Percentiles rank a stretch among this genome's conserved stretches.
Evolutionary conservation across 2,113 vertebrate genomes (phyloP).

Genomic region (Nesogale talazaci): DNA sequence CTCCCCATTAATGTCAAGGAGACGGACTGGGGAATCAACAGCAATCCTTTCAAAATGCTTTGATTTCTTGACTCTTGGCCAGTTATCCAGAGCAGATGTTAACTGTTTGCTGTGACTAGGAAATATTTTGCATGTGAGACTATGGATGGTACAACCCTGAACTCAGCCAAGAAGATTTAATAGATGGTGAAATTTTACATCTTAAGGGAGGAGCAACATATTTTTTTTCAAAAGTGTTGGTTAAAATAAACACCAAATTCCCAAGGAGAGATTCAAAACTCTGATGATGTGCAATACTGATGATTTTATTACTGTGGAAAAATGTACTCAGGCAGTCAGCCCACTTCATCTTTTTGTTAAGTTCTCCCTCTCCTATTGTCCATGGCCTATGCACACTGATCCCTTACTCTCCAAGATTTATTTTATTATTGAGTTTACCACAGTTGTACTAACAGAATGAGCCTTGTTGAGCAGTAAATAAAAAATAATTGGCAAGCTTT

Average conservation of each 20-base stretch:
- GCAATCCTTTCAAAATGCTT: conserved; percentile 70
- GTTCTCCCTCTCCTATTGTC: conserved; percentile 51
- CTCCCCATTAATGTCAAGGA: conserved; percentile 61
- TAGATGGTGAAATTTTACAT: conserved; percentile 80
- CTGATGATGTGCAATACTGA: conserved; percentile 70
- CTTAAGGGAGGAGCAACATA: conserved; percentile 80
- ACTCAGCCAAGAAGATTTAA: conserved; percentile 77
- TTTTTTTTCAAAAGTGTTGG: conserved; percentile 70
- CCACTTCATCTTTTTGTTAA: conserved; percentile 56
- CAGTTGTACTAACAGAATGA: conserved; percentile 4
- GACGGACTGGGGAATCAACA: conserved; percentile 68
- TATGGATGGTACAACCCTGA: conserved; percentile 72
- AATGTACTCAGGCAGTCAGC: conserved; percentile 57
- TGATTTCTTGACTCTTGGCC: conserved; percentile 73
- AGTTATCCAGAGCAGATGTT: conserved; percentile 81
- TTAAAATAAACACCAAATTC: conserved; percentile 81
- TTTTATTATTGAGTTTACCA: conserved; percentile 18
- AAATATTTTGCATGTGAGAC: conserved; percentile 81
- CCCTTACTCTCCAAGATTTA: neutral
- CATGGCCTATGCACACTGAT: neutral
- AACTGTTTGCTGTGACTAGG: conserved; percentile 75
- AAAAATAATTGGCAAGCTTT: neutral
- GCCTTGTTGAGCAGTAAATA: neutral
- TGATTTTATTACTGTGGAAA: conserved; percentile 80
- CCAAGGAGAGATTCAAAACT: conserved; percentile 66